Evolutionary conservation across 1,140 invertebrate genomes (phyloP), one percentile per base, ranked within the genome.

Genomic region (Leptonema lineaticorne): DNA sequence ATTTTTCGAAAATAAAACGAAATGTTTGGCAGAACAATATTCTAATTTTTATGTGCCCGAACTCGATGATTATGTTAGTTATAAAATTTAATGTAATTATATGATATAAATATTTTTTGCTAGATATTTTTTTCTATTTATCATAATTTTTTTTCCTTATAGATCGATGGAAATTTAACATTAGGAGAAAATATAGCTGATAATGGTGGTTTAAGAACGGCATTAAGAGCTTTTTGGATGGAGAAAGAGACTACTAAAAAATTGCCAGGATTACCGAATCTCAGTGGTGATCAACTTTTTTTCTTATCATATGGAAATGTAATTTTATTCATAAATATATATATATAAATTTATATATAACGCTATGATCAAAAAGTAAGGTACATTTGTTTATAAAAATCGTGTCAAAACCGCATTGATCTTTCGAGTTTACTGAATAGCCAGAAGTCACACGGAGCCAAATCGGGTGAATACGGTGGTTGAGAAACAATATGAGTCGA

Each of bases 1-100:
- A 0, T 79, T 79, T 16, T 93, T 89, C 68, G 83, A 87, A 33
- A 84, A 92, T 29, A 88, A 88, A 71, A 89, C 91, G 0, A 80
- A 91, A 66, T 98, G 96, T 77, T 97, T 97, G 74, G 83, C 97
- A 22, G 84, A 94, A 26, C 94, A 97, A 74, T 98, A 97, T 74
- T 88, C 87, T 53, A 85, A 85, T 33, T 97, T 90, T 76, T 90
- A 89, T 65, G 73, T 89, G 1, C 76, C 83, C 6, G 84, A 86
- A 72, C 74, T 89, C 18, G 80, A 82, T 33, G 77, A 83, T 76
- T 80, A 86, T 76, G 87, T 88, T 74, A 82, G 81, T 69, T n/a
- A n/a, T n/a, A n/a, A n/a, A n/a, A n/a, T n/a, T n/a, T n/a, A n/a
- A n/a, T n/a, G n/a, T n/a, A n/a, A n/a, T n/a, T n/a, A n/a, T n/a